A percentile compares a stretch with the other conserved stretches of the same genome.
Conservation (phyloP, 2,113 vertebrate genomes). For the Otolemur garnettii region DNA sequence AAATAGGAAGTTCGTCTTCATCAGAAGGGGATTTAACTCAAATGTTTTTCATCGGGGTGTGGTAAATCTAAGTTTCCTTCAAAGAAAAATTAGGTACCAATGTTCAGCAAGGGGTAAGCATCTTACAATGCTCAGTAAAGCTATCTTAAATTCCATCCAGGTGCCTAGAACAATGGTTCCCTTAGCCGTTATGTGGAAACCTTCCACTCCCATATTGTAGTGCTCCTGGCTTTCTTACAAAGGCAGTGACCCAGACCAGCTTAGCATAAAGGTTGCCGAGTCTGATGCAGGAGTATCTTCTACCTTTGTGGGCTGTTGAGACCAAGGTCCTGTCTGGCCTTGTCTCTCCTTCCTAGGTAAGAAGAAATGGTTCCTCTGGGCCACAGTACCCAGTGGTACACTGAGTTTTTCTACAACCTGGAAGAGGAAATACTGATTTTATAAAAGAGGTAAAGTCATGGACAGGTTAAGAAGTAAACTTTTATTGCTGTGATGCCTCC, state of each 20-base stretch:
- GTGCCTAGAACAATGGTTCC: rapidly evolving
- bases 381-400: too few species aligned
- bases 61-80: too few species aligned
- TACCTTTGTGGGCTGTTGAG: neutral
- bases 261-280: neutral
- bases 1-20: neutral
- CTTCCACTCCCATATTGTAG: neutral
- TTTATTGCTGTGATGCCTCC: neutral
- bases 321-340: neutral
- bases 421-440: neutral
- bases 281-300: too few species aligned
- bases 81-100: neutral
- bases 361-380: neutral
- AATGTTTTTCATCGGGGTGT: too few species aligned
- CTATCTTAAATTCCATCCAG: neutral
- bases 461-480: neutral
- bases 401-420: too few species aligned
- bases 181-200: rapidly evolving
- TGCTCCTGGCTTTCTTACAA: neutral
- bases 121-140: neutral
- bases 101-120: neutral
- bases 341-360: neutral
- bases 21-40: neutral
- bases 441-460: neutral
- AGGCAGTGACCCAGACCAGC: rapidly evolving